Percentiles rank a stretch among this genome's conserved stretches.
Conservation (phyloP, 2,113 vertebrate genomes). For the human region GRCh38 chr3:21738501-21739000, state of each 20-base stretch:
- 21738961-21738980: constrained; percentile 46
- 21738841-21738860: neutral
- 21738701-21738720: neutral
- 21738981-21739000: constrained; percentile 64
- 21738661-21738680: neutral
- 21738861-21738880: neutral
- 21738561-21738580: neutral
- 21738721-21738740: neutral
- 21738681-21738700: neutral
- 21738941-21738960: constrained; percentile 44
- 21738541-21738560: neutral
- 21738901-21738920: constrained; percentile 36
- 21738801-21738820: neutral
- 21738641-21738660: neutral
- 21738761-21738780: neutral
- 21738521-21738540: neutral
- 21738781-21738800: neutral
- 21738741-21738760: neutral
- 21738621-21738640: neutral
- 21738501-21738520: neutral
- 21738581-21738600: neutral
- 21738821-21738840: neutral
- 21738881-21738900: neutral
- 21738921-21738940: neutral
- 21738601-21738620: neutral